Percentiles rank a stretch among this genome's conserved stretches.
phyloP scores from a whole-genome alignment of 2,113 vertebrate genomes.

The Microcebus lehilahytsara region DNA sequence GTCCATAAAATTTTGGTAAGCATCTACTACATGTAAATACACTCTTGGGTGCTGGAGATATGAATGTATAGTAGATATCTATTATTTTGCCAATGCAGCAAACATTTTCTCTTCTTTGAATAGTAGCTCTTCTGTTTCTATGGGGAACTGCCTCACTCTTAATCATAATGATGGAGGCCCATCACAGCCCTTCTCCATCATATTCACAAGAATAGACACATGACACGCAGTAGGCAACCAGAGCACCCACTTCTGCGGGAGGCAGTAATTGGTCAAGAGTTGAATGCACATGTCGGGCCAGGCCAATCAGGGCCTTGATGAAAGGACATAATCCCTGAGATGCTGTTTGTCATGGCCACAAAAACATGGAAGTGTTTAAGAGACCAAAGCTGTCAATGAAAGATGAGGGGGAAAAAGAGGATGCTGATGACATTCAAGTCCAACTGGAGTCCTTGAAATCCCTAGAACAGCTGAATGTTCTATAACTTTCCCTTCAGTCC shows the following conservation, averaged over 20 bases:
- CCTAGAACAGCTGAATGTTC: background rate
- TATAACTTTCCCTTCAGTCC: background rate
- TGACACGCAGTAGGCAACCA: background rate
- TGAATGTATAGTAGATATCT: background rate
- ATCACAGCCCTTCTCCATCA: background rate
- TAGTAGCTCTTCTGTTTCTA: background rate
- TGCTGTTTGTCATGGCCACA: background rate
- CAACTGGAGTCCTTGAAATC: background rate
- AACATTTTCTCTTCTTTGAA: background rate
- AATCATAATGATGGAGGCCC: background rate
- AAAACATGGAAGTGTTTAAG: background rate
- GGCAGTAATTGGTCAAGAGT: background rate
- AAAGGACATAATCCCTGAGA: background rate
- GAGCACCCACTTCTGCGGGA: background rate
- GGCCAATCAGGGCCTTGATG: background rate
- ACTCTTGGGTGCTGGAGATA: background rate
- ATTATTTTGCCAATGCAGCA: background rate
- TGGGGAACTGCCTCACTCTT: background rate
- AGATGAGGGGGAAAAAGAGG: background rate
- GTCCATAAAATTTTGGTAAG: background rate
- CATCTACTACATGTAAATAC: background rate
- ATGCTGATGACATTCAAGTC: background rate
- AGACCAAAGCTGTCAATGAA: background rate
- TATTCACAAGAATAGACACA: background rate
- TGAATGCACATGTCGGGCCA: background rate